Evolutionary conservation across 2,888 invertebrate genomes (phyloP).

Genomic region (Cynaeus angustus): DNA sequence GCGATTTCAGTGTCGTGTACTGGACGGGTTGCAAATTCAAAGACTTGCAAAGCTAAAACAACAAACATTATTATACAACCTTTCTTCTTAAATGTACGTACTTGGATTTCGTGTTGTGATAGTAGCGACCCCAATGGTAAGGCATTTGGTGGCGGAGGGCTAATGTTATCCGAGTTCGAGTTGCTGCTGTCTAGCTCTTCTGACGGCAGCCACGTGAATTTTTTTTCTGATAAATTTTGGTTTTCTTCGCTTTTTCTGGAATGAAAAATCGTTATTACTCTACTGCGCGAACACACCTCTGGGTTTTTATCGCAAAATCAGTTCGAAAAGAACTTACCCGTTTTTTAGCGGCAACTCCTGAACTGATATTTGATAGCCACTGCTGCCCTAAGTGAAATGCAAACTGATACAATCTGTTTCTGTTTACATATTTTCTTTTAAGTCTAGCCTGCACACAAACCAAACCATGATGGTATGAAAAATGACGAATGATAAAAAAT

Average conservation of each 20-base stretch:
- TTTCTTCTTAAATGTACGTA: conserved; percentile 59
- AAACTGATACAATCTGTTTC: conserved; percentile 79
- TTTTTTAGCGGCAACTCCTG: conserved; percentile 76
- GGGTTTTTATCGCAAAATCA: too few relatives aligned
- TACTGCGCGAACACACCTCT: neutral
- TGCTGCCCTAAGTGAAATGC: conserved; percentile 87
- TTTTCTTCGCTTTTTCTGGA: conserved; percentile 82
- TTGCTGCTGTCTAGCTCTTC: conserved; percentile 77
- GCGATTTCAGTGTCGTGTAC: conserved; percentile 91
- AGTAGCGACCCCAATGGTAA: conserved; percentile 71
- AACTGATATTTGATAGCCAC: conserved; percentile 80
- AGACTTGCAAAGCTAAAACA: conserved; percentile 80
- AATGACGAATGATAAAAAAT: conserved; percentile 51
- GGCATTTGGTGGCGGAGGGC: conserved; percentile 49
- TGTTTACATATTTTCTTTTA: conserved; percentile 71
- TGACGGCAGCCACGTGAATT: conserved; percentile 85
- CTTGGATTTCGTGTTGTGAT: conserved; percentile 81
- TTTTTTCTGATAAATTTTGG: conserved; percentile 91
- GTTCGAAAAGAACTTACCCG: conserved; percentile 55
- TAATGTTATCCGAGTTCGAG: conserved; percentile 63
- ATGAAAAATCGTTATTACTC: conserved; percentile 9
- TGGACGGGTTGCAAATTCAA: conserved; percentile 89
- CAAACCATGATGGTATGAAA: conserved; percentile 69
- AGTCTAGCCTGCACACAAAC: conserved; percentile 76
- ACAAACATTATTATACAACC: neutral